Evolutionary conservation across 2,113 vertebrate species (phyloP), one percentile per base, ranked within the genome.

Genomic region (Hippocampus barbouri): DNA sequence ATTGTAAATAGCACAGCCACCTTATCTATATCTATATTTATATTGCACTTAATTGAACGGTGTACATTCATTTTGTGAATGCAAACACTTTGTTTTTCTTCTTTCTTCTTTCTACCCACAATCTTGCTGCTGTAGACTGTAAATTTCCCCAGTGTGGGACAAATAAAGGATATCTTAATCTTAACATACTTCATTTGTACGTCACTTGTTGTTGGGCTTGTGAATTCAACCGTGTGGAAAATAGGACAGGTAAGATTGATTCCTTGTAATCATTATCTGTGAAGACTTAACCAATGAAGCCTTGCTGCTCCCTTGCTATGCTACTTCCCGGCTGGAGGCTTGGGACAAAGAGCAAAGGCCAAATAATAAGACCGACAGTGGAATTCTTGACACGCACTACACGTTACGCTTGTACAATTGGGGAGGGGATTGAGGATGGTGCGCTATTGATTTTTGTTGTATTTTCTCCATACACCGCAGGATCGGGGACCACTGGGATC

Each of bases 391-490:
- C 70, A 83, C 77, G 77, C 78, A 70, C 66, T 70, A 68, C 70
- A 45, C 54, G n/a, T 66, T 65, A 61, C 68, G 62, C 14, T 66
- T 79, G 47, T 70, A 56, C 84, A 84, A 88, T 83, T 86, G 76
- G 76, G 49, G 30, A 77, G 56, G 40, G 80, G 70, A 72, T 76
- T 83, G 78, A 75, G 72, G 66, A 75, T 43, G 60, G 75, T 72
- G 74, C 66, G 43, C 20, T 79, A 84, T 84, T 76, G 80, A 88
- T 84, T 78, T 81, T 75, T 75, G 64, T 78, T 80, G 78, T 66
- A 79, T 85, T 82, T 78, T 74, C 71, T 72, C 70, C 30, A 25
- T 59, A 69, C 41, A 73, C 57, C 40, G 47, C 40, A 71, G 63
- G 57, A 47, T 79, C 57, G 73, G 47, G 5, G 70, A 66, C 67